These are phyloP conservation scores for Ariopsis seemanni DNA, from an alignment of 2,113 vertebrate genomes.

Conservation along the genomic window DNA sequence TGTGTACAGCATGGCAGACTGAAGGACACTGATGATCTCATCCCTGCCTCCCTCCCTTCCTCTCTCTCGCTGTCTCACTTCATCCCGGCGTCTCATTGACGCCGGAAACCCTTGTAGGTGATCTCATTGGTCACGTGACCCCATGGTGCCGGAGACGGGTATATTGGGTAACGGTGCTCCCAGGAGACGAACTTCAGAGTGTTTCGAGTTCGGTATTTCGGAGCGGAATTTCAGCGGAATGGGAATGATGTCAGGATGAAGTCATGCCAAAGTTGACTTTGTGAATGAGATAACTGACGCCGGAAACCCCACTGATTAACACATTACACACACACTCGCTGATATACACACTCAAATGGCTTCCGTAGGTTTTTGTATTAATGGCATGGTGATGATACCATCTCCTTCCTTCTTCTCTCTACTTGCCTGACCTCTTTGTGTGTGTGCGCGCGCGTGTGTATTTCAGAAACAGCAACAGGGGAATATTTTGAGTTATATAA, in stretches of 20 bases:
- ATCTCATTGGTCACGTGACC: conserved; percentile 61
- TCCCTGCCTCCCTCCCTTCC: conserved; percentile 30
- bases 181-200: conserved; percentile 53
- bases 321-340: neutral
- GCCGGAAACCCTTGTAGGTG: conserved; percentile 56
- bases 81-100: conserved; percentile 48
- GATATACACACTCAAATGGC: conserved; percentile 11
- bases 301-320: conserved; percentile 23
- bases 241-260: conserved; percentile 53
- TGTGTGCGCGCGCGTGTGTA: conserved; percentile 4
- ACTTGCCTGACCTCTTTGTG: neutral
- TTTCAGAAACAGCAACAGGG: conserved; percentile 22
- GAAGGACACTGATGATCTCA: conserved; percentile 44
- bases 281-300: conserved; percentile 51
- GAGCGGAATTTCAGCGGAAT: conserved; percentile 54
- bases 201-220: conserved; percentile 45
- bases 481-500: conserved; percentile 36
- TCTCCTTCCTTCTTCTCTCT: conserved; percentile 2
- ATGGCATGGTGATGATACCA: neutral
- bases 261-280: conserved; percentile 41
- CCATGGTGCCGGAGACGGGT: conserved; percentile 52
- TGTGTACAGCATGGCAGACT: conserved; percentile 29
- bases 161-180: conserved; percentile 59
- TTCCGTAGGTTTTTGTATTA: neutral
- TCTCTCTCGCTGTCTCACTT: neutral